A percentile compares a stretch with the other conserved stretches of the same genome.
Evolutionary conservation across 2,888 invertebrate species (phyloP).

Genomic region (Octonoba sinensis): DNA sequence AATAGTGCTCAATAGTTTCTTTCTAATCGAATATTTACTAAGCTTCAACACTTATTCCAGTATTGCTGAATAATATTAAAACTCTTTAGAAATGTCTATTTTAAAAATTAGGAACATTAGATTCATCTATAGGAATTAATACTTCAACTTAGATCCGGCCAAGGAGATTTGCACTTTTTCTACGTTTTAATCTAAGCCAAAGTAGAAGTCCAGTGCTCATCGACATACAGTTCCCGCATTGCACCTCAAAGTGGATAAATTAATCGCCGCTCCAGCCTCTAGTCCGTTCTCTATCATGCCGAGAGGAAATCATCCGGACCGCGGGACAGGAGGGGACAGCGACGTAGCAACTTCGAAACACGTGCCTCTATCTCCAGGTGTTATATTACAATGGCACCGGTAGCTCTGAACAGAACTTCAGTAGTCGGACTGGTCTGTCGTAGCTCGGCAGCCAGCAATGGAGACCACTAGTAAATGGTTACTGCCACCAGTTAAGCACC

Average conservation of each 20-base stretch:
- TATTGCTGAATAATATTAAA: neutral
- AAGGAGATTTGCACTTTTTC: slow-evolving; percentile 12
- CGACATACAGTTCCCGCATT: neutral
- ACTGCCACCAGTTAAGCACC: slow-evolving; percentile 58
- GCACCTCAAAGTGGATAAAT: neutral
- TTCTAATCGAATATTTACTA: slow-evolving; percentile 7
- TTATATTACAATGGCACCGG: slow-evolving; percentile 44
- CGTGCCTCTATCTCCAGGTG: slow-evolving; percentile 43
- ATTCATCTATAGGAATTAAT: neutral
- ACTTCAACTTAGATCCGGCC: slow-evolving; percentile 14
- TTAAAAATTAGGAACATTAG: too few species aligned
- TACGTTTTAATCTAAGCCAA: neutral
- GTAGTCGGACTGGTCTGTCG: slow-evolving; percentile 27
- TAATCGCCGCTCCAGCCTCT: slow-evolving; percentile 6
- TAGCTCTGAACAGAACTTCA: slow-evolving; percentile 25
- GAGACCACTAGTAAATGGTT: slow-evolving; percentile 56
- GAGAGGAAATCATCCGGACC: slow-evolving; percentile 13
- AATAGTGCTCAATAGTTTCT: slow-evolving; percentile 5
- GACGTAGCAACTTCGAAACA: slow-evolving; percentile 12
- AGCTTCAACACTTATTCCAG: neutral
- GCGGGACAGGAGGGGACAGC: slow-evolving; percentile 11
- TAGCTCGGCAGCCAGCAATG: slow-evolving; percentile 30
- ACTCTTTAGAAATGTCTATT: neutral
- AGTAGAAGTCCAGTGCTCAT: neutral
- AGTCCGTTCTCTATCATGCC: slow-evolving; percentile 35